Conservation (phyloP, 2,888 invertebrate species). For the Charanyca ferruginea region DNA sequence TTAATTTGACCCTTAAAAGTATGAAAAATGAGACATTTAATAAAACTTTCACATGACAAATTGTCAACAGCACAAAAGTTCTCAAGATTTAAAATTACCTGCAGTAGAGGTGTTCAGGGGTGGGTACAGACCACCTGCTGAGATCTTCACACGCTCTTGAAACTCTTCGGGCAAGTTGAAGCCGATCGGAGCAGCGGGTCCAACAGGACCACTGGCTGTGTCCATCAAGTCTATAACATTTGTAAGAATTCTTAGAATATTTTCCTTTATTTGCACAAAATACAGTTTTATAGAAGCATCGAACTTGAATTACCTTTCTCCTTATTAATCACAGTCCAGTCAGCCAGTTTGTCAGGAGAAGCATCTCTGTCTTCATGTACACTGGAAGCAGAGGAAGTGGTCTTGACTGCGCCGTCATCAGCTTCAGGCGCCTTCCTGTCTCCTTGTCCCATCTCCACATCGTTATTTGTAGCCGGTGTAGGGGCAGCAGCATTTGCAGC, state of each 20-base stretch:
- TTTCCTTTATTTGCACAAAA: not conserved
- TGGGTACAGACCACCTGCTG: constrained; percentile 78
- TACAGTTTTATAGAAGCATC: not conserved
- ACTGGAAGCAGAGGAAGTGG: constrained; percentile 59
- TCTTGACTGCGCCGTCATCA: constrained; percentile 45
- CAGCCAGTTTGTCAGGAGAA: constrained; percentile 80
- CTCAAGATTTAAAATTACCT: constrained; percentile 70
- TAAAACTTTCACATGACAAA: constrained; percentile 35
- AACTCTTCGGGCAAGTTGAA: constrained; percentile 82
- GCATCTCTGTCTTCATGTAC: constrained; percentile 68
- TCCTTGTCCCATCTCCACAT: constrained; percentile 74
- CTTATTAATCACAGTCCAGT: constrained; percentile 84
- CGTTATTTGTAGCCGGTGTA: constrained; percentile 43
- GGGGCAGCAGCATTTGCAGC: constrained; percentile 36
- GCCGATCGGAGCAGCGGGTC: constrained; percentile 69
- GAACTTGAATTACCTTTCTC: constrained; percentile 77
- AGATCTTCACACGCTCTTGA: constrained; percentile 74
- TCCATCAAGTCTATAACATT: constrained; percentile 78
- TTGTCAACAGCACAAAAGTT: constrained; percentile 8
- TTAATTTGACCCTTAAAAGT: not conserved
- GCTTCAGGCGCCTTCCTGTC: constrained; percentile 63
- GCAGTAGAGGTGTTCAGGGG: constrained; percentile 81
- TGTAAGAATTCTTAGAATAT: not conserved
- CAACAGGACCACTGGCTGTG: constrained; percentile 60
- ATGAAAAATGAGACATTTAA: constrained; percentile 37